Evolutionary conservation across 1,140 invertebrate species (phyloP), one percentile per base, ranked within the genome.

Genomic region (Tetramorium simillimum): DNA sequence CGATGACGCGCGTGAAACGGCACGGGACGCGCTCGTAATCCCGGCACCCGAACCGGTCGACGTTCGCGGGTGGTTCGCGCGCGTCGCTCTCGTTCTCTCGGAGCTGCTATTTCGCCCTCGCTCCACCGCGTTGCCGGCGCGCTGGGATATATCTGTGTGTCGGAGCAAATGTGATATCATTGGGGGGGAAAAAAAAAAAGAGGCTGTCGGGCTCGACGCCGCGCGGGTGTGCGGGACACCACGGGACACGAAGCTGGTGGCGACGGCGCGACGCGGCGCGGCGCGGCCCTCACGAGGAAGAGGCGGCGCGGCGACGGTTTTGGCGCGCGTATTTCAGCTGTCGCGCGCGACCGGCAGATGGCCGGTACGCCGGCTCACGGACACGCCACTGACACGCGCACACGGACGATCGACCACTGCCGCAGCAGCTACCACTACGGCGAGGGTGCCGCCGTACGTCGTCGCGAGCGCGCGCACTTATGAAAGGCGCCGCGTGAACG

Each of bases 261-360:
- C 24, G 75, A 24, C 86, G 72, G 72, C 77, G 77, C 65, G 88
- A 56, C 85, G 40, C 73, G 81, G 58, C 82, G 77, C 85, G 28
- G 28, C 28, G 28, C 28, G 33, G 33, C 33, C 33, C 33, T 33
- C 33, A 33, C 33, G 72, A 60, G 65, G 85, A 76, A 87, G 75
- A 85, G 43, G 76, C 46, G 18, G 82, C 86, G 76, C 88, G 86
- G 70, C 86, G 89, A 85, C 86, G 86, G 88, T 92, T 92, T 92
- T 92, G 92, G 92, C 92, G 92, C 92, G 92, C 92, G 84, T 91
- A 89, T 69, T 78, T 72, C 80, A 76, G 88, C 85, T 92, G 90
- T 86, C 76, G 73, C 16, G 43, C 81, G 76, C 73, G 84, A 92
- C 93, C 93, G 92, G 91, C 93, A 95, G 94, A 94, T 94, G 94